A percentile compares a stretch with the other conserved stretches of the same genome.
Evolutionary conservation across 2,888 invertebrate species (phyloP).

Genomic region (Limnephilus auricula): DNA sequence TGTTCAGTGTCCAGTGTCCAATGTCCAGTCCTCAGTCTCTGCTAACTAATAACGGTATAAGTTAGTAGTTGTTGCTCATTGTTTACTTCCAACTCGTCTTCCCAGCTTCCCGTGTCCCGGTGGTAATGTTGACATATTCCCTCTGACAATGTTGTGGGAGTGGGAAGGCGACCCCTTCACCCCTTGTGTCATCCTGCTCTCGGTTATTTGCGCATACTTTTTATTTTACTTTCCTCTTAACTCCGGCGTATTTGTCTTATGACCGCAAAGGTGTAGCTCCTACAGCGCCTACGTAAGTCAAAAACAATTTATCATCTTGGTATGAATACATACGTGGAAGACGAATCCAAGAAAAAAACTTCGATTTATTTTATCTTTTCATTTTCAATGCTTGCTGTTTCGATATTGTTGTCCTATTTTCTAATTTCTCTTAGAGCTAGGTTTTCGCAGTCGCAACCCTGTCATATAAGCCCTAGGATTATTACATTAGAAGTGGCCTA

Average conservation of each 20-base stretch:
- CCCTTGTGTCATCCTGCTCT: neutral
- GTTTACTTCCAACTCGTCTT: neutral
- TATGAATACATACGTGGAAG: neutral
- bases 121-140: neutral
- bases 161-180: neutral
- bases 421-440: too few species aligned
- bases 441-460: too few species aligned
- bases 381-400: too few species aligned
- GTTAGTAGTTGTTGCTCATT: neutral
- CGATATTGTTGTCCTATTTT: too few species aligned
- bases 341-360: neutral
- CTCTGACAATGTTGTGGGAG: neutral
- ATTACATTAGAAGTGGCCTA: neutral
- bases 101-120: neutral
- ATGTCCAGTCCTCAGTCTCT: too few species aligned
- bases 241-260: neutral
- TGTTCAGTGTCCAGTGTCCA: too few species aligned
- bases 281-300: neutral
- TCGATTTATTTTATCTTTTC: neutral
- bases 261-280: neutral
- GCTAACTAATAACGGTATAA: neutral
- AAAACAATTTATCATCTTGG: neutral
- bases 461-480: neutral
- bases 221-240: neutral
- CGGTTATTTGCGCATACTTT: neutral